These are phyloP conservation scores for Chunga burmeisteri DNA, from an alignment of 2,113 vertebrate genomes.

Conservation along the genomic window DNA sequence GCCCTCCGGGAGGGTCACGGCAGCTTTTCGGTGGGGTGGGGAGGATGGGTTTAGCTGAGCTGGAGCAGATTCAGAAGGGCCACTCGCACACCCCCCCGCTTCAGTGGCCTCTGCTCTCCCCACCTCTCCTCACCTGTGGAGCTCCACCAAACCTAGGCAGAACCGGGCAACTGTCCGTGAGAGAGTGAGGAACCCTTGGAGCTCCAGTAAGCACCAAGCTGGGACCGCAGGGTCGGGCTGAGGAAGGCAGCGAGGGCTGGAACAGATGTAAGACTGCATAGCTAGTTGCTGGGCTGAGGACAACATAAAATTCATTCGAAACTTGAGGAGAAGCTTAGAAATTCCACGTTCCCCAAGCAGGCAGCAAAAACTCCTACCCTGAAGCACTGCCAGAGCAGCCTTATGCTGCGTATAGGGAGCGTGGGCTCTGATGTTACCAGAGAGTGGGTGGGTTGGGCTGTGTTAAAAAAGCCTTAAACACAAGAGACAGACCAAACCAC, in stretches of 20 bases:
- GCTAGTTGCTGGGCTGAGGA: not conserved
- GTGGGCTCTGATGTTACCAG: not conserved
- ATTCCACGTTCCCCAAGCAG: not conserved
- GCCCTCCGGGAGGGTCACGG: not conserved
- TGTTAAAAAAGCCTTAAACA: not conserved
- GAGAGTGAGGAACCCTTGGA: not conserved
- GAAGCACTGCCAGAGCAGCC: not conserved
- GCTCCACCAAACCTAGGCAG: not conserved
- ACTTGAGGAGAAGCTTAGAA: not conserved
- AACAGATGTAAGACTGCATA: not conserved
- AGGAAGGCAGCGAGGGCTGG: not conserved
- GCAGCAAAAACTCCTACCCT: not conserved
- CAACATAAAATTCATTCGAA: not conserved
- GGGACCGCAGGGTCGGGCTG: not conserved
- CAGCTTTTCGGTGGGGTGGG: not conserved
- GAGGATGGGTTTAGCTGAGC: not conserved
- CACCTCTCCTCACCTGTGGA: not conserved
- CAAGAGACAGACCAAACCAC: not conserved
- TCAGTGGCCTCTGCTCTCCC: not conserved
- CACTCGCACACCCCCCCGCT: not conserved
- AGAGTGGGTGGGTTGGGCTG: not conserved
- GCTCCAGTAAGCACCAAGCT: not conserved
- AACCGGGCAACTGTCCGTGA: fast-evolving
- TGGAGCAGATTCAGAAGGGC: not conserved
- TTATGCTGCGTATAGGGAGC: not conserved